A percentile compares a stretch with the other conserved stretches of the same genome.
Conservation (phyloP, 2,797 vertebrate species). For the Malurus splendens region DNA sequence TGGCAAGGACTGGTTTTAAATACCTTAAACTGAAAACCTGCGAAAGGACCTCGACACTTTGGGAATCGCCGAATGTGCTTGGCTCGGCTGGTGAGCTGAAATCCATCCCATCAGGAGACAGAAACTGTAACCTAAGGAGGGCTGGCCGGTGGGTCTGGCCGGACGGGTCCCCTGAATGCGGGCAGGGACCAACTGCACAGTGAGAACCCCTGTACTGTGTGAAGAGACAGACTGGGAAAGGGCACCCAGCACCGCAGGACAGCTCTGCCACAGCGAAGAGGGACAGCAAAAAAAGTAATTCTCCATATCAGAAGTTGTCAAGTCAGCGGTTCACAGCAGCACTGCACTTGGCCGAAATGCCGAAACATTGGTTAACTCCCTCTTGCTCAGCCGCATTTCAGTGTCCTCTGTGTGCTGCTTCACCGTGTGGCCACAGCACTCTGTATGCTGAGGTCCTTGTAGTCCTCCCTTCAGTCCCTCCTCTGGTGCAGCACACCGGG, state of each 20-base stretch:
- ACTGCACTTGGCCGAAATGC: not conserved
- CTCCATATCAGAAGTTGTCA: not conserved
- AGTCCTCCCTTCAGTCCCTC: not conserved
- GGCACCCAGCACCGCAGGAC: not conserved
- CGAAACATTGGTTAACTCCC: not conserved
- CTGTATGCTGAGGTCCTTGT: not conserved
- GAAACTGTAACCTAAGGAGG: not conserved
- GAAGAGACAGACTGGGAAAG: fast-evolving
- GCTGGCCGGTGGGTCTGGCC: not conserved
- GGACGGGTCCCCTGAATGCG: fast-evolving
- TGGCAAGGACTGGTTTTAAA: not conserved
- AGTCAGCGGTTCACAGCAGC: not conserved
- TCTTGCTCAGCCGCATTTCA: not conserved
- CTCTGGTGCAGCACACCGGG: not conserved
- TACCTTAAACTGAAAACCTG: not conserved
- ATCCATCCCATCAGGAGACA: not conserved
- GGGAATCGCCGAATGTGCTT: not conserved
- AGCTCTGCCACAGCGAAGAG: not conserved
- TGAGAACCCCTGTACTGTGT: fast-evolving
- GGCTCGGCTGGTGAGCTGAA: not conserved
- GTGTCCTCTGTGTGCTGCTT: fast-evolving
- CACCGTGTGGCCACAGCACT: fast-evolving
- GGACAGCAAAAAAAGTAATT: not conserved
- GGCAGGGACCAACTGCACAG: not conserved
- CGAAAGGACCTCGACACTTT: not conserved